Evolutionary conservation across 2,797 vertebrate species (phyloP).

Genomic region (Uromys caudimaculatus): DNA sequence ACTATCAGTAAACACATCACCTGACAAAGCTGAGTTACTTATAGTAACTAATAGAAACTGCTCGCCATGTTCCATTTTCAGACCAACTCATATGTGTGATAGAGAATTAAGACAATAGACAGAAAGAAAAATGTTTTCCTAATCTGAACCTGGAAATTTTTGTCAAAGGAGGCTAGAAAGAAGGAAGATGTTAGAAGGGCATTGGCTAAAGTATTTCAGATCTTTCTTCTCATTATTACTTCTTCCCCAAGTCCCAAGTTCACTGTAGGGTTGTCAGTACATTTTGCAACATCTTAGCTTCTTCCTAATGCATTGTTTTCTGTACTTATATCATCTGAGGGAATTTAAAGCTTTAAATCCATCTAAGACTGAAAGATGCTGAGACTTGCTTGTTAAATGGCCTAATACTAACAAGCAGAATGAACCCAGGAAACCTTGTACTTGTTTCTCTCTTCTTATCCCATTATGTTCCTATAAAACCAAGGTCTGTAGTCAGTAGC

Average conservation of each 20-base stretch:
- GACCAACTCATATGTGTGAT: neutral
- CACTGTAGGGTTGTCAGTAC: neutral
- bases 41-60: neutral
- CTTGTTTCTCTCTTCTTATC: neutral
- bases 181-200: neutral
- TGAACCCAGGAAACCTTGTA: neutral
- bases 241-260: neutral
- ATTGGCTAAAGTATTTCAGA: neutral
- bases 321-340: constrained; percentile 51
- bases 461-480: neutral
- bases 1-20: constrained; percentile 5
- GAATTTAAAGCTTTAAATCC: constrained; percentile 57
- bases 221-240: neutral
- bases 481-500: neutral
- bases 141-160: constrained; percentile 36
- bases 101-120: neutral
- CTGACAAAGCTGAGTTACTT: neutral
- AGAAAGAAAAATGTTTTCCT: neutral
- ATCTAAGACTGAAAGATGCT: constrained; percentile 57
- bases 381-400: constrained; percentile 51
- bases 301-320: constrained; percentile 24
- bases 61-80: neutral
- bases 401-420: constrained; percentile 67
- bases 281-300: constrained; percentile 49
- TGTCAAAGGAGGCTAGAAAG: neutral